Percentiles rank a stretch among this genome's conserved stretches.
Evolutionary conservation across 35 echinoderm and acorn worm species (phyloP).

Genomic region (Diadema setosum): DNA sequence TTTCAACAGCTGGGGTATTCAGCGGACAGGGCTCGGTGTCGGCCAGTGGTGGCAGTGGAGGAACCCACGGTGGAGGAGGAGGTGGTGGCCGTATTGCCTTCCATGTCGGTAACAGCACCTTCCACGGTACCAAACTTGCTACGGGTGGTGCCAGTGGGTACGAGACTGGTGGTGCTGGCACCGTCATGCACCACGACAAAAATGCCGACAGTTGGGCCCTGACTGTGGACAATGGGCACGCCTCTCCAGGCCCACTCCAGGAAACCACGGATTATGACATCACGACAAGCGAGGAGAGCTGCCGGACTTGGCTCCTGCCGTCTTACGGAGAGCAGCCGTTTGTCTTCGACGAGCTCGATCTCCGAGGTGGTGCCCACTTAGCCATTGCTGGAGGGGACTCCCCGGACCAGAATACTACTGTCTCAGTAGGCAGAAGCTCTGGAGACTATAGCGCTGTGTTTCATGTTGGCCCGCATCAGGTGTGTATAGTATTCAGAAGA

Average conservation of each 20-base stretch:
- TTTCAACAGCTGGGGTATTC: no score
- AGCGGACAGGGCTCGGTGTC: conserved; percentile 57
- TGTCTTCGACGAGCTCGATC: conserved; percentile 31
- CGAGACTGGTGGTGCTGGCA: conserved; percentile 79
- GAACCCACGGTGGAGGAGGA: conserved; percentile 55
- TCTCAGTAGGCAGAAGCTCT: conserved; percentile 18
- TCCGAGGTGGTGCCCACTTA: conserved; percentile 58
- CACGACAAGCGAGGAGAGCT: conserved; percentile 23
- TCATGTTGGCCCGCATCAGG: conserved; percentile 86
- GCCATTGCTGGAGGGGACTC: conserved; percentile 29
- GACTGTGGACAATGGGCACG: conserved; percentile 52
- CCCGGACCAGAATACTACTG: conserved; percentile 14
- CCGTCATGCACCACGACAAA: conserved; percentile 44
- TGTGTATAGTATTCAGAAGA: no score
- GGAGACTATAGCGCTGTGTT: conserved; percentile 60
- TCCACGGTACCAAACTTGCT: background rate
- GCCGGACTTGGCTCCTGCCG: conserved; percentile 69
- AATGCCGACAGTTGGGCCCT: background rate
- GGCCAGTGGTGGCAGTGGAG: conserved; percentile 34
- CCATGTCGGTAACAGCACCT: conserved; percentile 43
- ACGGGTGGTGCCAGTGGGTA: conserved; percentile 46
- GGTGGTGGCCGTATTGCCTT: conserved; percentile 61
- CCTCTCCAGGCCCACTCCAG: background rate
- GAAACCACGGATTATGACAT: background rate
- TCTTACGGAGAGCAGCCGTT: background rate